Evolutionary conservation across 2,888 invertebrate species (phyloP).

Genomic region (Sesamia inferens): DNA sequence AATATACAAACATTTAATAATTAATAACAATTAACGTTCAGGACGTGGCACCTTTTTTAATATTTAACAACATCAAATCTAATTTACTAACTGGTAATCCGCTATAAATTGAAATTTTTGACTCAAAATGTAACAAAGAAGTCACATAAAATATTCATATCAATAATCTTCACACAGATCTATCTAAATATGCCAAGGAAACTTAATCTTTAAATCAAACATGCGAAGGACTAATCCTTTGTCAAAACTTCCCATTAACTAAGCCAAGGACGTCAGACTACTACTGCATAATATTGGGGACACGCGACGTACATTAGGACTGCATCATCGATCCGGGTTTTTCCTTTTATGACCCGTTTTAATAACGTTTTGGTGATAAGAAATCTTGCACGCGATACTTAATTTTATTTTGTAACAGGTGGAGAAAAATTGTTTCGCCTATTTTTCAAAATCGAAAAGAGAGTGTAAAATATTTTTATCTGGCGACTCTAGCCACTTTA

Average conservation of each 20-base stretch:
- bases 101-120: not conserved
- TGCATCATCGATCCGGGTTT: constrained; percentile 66
- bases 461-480: no score
- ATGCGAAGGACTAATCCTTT: constrained; percentile 40
- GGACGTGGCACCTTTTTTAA: no score
- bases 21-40: no score
- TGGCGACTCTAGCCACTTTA: not conserved
- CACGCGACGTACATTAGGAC: constrained; percentile 73
- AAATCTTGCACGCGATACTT: constrained; percentile 2
- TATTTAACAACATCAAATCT: no score
- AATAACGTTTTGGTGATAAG: not conserved
- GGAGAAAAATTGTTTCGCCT: not conserved
- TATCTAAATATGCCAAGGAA: constrained; percentile 37
- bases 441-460: not conserved
- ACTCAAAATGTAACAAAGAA: not conserved
- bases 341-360: constrained; percentile 49
- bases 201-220: constrained; percentile 30
- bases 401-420: not conserved
- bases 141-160: not conserved
- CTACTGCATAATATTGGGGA: constrained; percentile 59
- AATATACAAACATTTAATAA: no score
- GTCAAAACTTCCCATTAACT: constrained; percentile 23
- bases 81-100: not conserved
- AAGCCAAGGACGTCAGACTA: constrained; percentile 54
- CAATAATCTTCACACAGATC: constrained; percentile 4